Conservation (phyloP, 2,113 vertebrate genomes). For the Noctilio leporinus region DNA sequence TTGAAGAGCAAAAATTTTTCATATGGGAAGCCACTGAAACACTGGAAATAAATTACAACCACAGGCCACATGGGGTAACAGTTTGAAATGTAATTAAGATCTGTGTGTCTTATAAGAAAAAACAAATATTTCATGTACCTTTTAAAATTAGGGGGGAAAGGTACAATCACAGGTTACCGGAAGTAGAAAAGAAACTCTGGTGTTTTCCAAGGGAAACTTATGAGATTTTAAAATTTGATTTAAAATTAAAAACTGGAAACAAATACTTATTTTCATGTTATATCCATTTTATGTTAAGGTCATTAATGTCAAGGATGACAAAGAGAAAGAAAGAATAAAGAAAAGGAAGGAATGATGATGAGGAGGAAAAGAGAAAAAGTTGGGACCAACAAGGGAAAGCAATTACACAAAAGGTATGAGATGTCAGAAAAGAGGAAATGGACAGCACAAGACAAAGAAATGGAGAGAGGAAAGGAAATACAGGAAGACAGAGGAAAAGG, state of each 20-base stretch:
- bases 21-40: background rate
- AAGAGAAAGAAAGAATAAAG: background rate
- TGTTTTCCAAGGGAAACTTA: background rate
- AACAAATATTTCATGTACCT: slow-evolving; percentile 21
- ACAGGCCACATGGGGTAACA: background rate
- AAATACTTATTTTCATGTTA: background rate
- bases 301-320: background rate
- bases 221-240: slow-evolving; percentile 8
- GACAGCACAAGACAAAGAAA: background rate
- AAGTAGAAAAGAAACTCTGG: background rate
- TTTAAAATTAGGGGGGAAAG: slow-evolving; percentile 44
- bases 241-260: slow-evolving; percentile 17
- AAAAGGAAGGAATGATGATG: background rate
- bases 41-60: slow-evolving; percentile 43
- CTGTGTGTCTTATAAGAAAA: slow-evolving; percentile 36
- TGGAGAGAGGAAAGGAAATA: background rate
- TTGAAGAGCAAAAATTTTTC: slow-evolving; percentile 26
- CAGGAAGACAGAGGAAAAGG: background rate
- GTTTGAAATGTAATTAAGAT: slow-evolving; percentile 54
- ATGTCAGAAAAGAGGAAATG: background rate
- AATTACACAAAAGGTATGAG: background rate
- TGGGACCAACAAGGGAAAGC: background rate
- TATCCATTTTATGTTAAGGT: background rate
- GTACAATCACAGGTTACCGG: background rate
- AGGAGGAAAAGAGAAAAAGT: background rate